Base-by-base conservation (phyloP, 2,797 vertebrate genomes). In the Peromyscus aztecus region DNA sequence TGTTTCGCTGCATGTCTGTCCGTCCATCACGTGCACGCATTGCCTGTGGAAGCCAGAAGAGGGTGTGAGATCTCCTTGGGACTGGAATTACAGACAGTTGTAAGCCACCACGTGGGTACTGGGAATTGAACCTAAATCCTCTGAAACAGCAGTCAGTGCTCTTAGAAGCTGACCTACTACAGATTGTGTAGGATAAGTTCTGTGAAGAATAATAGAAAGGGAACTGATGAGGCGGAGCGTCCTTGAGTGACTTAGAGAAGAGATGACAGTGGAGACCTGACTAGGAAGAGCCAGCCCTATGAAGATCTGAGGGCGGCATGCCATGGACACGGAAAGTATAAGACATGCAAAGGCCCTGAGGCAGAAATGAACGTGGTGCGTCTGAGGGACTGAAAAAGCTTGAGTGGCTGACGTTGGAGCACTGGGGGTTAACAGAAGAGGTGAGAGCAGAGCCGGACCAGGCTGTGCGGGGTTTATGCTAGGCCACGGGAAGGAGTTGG, bases 271-370 rank as follows among this genome's bases (percentile, higher is more conserved):
- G 63, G 46, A 69, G 52, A 55, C 23, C 27, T 57, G n/a, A 73
- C 4, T 12, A 63, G 88, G 89, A 31, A 71, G 7, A n/a, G 55
- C 46, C 40, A 52, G 24, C 81, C 84, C 78, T 2, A 8, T 4
- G 46, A 55, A 29, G 71, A 37, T 37, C 67, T 3, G 49, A 61
- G 63, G 31, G 57, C 61, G 49, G 63, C 37, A 55, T 11, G 61
- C 12, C 82, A 80, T n/a, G 75, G 77, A n/a, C 57, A 75, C 12
- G 52, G 37, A 82, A 49, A 31, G 16, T 1, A 71, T 10, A 80
- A 83, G 27, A 34, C 19, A 37, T 4, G 59, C 78, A 96, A 94
- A 94, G 92, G 75, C n/a, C 92, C 73, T 16, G 75, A 37, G 86
- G 95, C 34, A 84, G 76, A 88, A 63, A 76, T 14, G 29, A 93